Evolutionary conservation across 2,797 vertebrate species (phyloP), one percentile per base, ranked within the genome.

Genomic region (Adelosebastes latens): DNA sequence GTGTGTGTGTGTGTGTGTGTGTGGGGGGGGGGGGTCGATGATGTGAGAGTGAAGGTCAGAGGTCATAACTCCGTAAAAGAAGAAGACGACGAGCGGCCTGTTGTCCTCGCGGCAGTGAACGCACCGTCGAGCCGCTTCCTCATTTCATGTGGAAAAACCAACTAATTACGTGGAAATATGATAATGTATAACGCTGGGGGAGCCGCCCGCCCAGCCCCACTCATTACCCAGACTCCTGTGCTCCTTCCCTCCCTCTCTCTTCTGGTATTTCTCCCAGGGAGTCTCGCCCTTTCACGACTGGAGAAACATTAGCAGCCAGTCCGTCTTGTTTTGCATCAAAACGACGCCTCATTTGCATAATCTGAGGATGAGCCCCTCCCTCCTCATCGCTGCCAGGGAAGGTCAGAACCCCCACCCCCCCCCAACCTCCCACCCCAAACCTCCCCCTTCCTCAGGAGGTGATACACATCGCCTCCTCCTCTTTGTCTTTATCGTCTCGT

Each of bases 111-210:
- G 96, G 97, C 96, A 84, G 83, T 95, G 95, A 96, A 97, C 86
- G 96, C 97, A 94, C 97, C 94, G 97, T 98, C 97, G 93, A 98
- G 94, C 97, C 90, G 84, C 96, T 97, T 97, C 97, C 96, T 98
- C 97, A 98, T 98, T 98, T 99, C 98, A 98, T 97, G 97, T 98
- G 98, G 98, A 99, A 99, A 96, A 99, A 98, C 93, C 97, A 98
- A 98, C 97, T 98, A 99, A 99, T 99, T 98, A 99, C 96, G 97
- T 98, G 97, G 96, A 98, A 99, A 98, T 99, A 99, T 98, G 98
- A 97, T 99, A 98, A 99, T 98, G 97, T 95, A 96, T 96, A 96
- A 93, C 72, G 97, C 98, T 97, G 93, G 95, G 92, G 97, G 91
- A 79, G 75, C 52, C 39, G 87, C 88, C 86, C 22, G 75, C 82